Evolutionary conservation across 2,797 vertebrate genomes (phyloP).

Genomic region (Siniperca scherzeri): DNA sequence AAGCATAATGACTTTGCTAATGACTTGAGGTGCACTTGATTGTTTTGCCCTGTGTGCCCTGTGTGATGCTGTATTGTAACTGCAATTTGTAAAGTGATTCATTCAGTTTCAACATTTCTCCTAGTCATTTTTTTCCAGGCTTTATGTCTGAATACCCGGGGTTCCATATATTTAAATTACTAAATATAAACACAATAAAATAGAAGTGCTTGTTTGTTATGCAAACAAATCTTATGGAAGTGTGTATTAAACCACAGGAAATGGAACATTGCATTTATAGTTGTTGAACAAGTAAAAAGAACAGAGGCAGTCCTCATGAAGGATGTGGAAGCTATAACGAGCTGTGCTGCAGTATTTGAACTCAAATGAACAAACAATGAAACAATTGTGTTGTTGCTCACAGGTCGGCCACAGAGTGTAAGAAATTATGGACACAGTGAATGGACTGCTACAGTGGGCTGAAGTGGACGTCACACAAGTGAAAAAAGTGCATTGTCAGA

Average conservation of each 20-base stretch:
- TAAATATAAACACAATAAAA: constrained; percentile 40
- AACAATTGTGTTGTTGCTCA: not conserved
- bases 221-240: constrained; percentile 22
- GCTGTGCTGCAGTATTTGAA: not conserved
- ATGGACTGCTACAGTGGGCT: too few species aligned
- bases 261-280: not conserved
- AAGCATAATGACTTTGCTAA: constrained; percentile 56
- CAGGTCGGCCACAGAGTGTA: not conserved
- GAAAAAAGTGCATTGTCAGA: too few species aligned
- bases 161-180: constrained; percentile 29
- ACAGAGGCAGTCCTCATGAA: not conserved
- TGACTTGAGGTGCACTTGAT: constrained; percentile 50
- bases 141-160: constrained; percentile 38
- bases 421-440: not conserved
- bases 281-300: constrained; percentile 4
- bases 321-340: not conserved
- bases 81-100: constrained; percentile 31
- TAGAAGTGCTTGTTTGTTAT: constrained; percentile 4
- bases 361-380: not conserved
- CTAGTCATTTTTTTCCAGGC: not conserved
- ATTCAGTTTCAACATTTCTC: constrained; percentile 13
- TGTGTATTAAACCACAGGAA: constrained; percentile 29
- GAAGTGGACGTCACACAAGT: too few species aligned
- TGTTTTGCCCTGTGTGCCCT: constrained; percentile 40
- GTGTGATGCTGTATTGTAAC: constrained; percentile 40